Evolutionary conservation across 2,888 invertebrate species (phyloP), one percentile per base, ranked within the genome.

Genomic region (Papilio protenor): DNA sequence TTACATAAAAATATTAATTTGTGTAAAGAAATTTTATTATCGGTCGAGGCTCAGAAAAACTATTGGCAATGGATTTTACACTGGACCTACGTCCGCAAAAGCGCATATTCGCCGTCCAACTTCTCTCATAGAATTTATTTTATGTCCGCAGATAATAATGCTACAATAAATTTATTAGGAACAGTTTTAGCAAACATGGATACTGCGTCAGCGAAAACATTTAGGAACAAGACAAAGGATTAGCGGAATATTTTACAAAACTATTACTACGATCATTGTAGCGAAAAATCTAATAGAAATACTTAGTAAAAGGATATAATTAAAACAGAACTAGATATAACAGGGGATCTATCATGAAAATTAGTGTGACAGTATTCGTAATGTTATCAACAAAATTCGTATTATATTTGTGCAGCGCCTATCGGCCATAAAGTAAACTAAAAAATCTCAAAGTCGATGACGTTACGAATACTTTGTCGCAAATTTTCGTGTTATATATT

Each of bases 221-320:
- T 70, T 70, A 70, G 49, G 23, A 49, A 47, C 70, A 70, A 70
- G 21, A 70, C 70, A 70, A 70, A 70, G 70, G 70, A 70, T 49
- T 70, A 70, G n/a, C n/a, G n/a, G n/a, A 4, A 21, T 49, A 49
- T 70, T 70, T 70, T 47, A 11, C 14, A 69, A 69, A 40, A 57
- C 59, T 59, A 59, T 59, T 59, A 27, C 27, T 3, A 23, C 27
- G 16, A 27, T 4, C 12, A 59, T 27, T 4, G 23, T 23, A 27
- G 59, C 59, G 59, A 14, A 59, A 59, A 11, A 23, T 23, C 59
- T n/a, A 6, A 4, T 11, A 14, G 21, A 59, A 59, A 59, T 23
- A 14, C 23, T 23, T 14, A 57, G 8, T 11, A 23, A 14, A 23
- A 21, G 10, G 10, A 45, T 6, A 59, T 12, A 59, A 23, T 59